phyloP scores from a whole-genome alignment of 2,888 invertebrate genomes.

The Tetrapedia diversipes region DNA sequence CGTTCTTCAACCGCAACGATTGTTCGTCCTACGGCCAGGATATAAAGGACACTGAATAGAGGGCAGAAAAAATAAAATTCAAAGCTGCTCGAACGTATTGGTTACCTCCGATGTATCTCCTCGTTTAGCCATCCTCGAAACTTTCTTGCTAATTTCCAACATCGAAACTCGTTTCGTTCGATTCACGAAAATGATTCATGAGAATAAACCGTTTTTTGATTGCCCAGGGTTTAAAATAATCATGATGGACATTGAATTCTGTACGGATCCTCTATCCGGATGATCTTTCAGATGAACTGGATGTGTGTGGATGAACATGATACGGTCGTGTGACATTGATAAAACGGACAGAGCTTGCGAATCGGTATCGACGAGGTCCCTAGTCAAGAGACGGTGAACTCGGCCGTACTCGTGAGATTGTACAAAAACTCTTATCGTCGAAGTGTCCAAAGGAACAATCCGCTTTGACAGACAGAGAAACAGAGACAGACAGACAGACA shows the following conservation, averaged over 20 bases:
- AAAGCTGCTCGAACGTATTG: slow-evolving; percentile 30
- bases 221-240: slow-evolving; percentile 68
- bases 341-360: slow-evolving; percentile 1
- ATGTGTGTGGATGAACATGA: slow-evolving; percentile 50
- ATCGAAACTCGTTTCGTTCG: not conserved
- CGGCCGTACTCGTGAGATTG: slow-evolving; percentile 6
- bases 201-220: slow-evolving; percentile 54
- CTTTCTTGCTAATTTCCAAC: slow-evolving; percentile 20
- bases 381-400: slow-evolving; percentile 4
- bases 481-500: no score
- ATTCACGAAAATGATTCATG: slow-evolving; percentile 1
- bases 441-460: slow-evolving; percentile 21
- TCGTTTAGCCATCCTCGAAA: slow-evolving; percentile 20
- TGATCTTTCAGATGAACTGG: slow-evolving; percentile 36
- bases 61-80: slow-evolving; percentile 23
- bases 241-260: slow-evolving; percentile 28
- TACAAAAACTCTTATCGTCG: slow-evolving; percentile 6
- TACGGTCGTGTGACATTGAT: slow-evolving; percentile 43
- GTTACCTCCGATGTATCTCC: slow-evolving; percentile 50
- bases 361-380: slow-evolving; percentile 1
- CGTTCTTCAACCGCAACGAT: not conserved
- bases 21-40: slow-evolving; percentile 9
- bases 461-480: slow-evolving; percentile 28
- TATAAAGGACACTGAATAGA: slow-evolving; percentile 16
- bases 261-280: slow-evolving; percentile 24